Base-by-base conservation (phyloP, 2,113 vertebrate species). In the Bambusicola thoracicus region DNA sequence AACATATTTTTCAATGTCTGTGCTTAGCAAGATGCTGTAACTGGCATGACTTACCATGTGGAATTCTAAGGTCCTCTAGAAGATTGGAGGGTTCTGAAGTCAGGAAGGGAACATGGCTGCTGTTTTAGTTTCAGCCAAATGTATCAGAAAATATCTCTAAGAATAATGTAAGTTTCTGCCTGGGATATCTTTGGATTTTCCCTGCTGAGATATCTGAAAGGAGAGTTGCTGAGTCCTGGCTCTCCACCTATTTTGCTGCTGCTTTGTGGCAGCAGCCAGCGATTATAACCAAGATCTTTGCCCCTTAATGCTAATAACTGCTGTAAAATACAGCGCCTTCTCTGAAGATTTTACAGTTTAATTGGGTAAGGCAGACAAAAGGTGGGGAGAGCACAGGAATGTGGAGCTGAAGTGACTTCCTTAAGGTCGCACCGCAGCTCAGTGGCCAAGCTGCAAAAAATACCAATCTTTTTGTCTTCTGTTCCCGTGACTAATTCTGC, bases 31-130 rank as follows among this genome's bases (percentile, higher is more conserved):
- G 49, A 25, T 40, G 65, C 66, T 73, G 81, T 63, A n/a, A 41
- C 73, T 53, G 32, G 7, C 1, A 0, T 59, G 21, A 58, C 21
- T 2, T 9, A 1, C n/a, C 14, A 43, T 10, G 19, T 0, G 27
- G 32, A 43, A 49, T 40, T 68, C 6, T 14, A 5, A 32, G 44
- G 67, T 66, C 62, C 27, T 69, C 21, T 46, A 63, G 67, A 22
- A 82, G 38, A 38, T 36, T 3, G 74, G 49, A 58, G 29, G 17
- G 27, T 34, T 77, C 30, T 89, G 27, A 22, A 13, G 63, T 59
- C 16, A 30, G 4, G 13, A 38, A 36, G 22, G n/a, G 41, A 69
- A 18, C 14, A 22, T 5, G 62, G 58, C n/a, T 13, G 14, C 32
- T 27, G 19, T n/a, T 51, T 49, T n/a, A 38, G 11, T 16, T 32